Percentiles rank a stretch among this genome's conserved stretches.
phyloP scores from a whole-genome alignment of 2,888 invertebrate species.

The Scaptomyza flava region DNA sequence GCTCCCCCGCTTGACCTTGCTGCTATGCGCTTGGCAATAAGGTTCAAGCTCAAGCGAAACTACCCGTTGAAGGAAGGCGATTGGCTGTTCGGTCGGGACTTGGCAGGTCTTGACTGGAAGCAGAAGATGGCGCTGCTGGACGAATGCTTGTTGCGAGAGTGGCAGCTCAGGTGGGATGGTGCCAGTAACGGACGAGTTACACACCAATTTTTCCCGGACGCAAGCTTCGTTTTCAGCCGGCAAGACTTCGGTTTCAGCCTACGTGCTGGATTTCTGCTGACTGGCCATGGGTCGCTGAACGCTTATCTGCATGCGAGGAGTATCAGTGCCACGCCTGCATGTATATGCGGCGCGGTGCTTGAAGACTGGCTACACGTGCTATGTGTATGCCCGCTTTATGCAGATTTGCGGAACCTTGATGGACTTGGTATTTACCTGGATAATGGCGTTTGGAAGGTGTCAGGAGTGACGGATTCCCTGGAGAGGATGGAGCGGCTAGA shows the following conservation, averaged over 20 bases:
- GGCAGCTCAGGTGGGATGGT: no score
- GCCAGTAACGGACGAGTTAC: conserved; percentile 1
- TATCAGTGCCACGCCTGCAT: conserved; percentile 2
- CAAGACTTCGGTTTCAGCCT: conserved; percentile 4
- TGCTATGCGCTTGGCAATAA: not conserved
- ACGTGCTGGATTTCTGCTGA: not conserved
- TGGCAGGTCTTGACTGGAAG: not conserved
- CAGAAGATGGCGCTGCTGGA: not conserved
- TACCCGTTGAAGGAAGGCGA: not conserved
- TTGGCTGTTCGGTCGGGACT: not conserved
- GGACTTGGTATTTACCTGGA: no score
- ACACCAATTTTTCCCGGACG: conserved; percentile 15
- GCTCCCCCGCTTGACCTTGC: not conserved
- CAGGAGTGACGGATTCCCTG: no score
- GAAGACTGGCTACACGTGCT: conserved; percentile 5
- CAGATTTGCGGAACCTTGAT: conserved; percentile 12
- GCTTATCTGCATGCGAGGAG: conserved; percentile 13
- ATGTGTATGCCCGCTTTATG: conserved; percentile 10
- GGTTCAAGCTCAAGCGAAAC: not conserved
- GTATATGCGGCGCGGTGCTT: conserved; percentile 4
- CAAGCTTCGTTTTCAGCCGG: conserved; percentile 3
- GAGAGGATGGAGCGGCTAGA: no score
- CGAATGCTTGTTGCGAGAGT: not conserved
- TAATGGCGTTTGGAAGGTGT: no score
- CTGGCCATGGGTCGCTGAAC: conserved; percentile 16